Percentiles rank a stretch among this genome's conserved stretches.
These are phyloP conservation scores for Hemicordylus capensis DNA, from an alignment of 2,113 vertebrate genomes.

Conservation along the genomic window DNA sequence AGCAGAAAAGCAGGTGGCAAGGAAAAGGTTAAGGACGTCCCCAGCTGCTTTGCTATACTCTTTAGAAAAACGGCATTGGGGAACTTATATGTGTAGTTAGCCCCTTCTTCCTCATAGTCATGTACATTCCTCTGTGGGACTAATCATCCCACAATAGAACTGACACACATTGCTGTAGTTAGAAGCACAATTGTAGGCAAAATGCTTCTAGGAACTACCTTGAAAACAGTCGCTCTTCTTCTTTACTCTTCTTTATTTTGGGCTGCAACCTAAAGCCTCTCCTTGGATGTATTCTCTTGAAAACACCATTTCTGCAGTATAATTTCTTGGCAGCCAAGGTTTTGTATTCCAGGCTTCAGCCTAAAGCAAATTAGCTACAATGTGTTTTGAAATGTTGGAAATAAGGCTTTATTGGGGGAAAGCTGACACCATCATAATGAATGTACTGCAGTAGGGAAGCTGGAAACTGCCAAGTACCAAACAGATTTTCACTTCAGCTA, in stretches of 20 bases:
- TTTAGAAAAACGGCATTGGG: background rate
- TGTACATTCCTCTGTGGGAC: background rate
- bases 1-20: background rate
- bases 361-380: background rate
- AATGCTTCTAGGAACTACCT: background rate
- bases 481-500: background rate
- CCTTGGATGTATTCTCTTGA: background rate
- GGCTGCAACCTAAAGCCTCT: background rate
- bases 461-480: background rate
- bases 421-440: background rate
- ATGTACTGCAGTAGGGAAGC: background rate
- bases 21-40: background rate
- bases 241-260: background rate
- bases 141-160: background rate
- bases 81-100: background rate
- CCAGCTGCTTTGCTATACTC: background rate
- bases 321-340: background rate
- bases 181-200: background rate
- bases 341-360: background rate
- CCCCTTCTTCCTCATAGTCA: background rate
- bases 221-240: background rate
- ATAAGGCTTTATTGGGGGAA: background rate
- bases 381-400: background rate
- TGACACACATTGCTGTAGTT: background rate
- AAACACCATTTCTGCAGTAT: constrained; percentile 1